Evolutionary conservation across 2,888 invertebrate species (phyloP), one percentile per base, ranked within the genome.

Genomic region (Thereva nobilitata): DNA sequence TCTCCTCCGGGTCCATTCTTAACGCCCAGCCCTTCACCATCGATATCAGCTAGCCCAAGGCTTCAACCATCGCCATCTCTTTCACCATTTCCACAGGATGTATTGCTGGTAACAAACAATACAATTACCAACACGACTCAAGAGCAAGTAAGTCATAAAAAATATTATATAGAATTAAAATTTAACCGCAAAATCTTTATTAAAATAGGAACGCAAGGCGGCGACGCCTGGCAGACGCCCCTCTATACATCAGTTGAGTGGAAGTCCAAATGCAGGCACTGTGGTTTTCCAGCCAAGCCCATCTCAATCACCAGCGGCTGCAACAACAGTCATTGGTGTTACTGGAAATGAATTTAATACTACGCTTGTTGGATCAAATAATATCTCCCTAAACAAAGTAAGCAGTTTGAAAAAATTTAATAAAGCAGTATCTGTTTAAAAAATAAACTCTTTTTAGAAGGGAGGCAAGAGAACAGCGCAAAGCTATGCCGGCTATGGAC

Each of bases 1-100:
- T 80, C 82, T 80, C 80, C 81, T 79, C 79, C 72, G 70, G 81
- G 82, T 78, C 79, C 82, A 75, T 81, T 82, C 80, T 78, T 81
- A 75, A 82, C 81, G 76, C 81, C 81, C 76, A 81, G 81, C 76
- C 82, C 82, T 76, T 81, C 81, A 74, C 80, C 81, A 76, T 81
- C 81, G 74, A 80, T 81, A 74, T 80, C 82, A 53, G 82, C 81
- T 76, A 81, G 81, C 76, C 82, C 82, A 72, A 78, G 82, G 72
- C 75, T 81, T 72, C 82, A 81, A 73, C 81, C 82, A 73, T 81
- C 81, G 72, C 81, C 81, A 70, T 81, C 81, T 68, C 74, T 79
- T 70, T 81, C 81, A 70, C 81, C 81, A 73, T 81, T 81, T 76
- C 78, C 79, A 69, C 80, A 80, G 74, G 81, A 81, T 82, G 81